These are phyloP conservation scores for Oligia strigilis DNA, from an alignment of 2,888 invertebrate genomes.

Conservation along the genomic window DNA sequence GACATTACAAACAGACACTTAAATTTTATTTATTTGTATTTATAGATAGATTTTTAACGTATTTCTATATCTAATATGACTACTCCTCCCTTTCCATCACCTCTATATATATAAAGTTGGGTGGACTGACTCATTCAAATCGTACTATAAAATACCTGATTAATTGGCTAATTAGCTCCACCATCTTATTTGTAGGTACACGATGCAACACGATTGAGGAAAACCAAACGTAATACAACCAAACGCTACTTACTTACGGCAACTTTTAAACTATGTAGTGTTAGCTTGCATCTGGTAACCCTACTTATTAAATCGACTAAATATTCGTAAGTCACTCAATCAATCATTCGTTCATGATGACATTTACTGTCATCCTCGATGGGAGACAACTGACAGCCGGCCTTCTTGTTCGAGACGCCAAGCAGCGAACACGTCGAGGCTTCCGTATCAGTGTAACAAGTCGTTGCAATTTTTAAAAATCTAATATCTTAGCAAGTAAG, in stretches of 20 bases:
- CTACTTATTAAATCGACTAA: no score
- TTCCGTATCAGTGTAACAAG: no score
- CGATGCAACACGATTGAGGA: background rate
- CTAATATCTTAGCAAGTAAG: no score
- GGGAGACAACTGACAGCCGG: no score
- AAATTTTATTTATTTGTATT: background rate
- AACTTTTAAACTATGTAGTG: background rate
- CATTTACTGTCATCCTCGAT: no score
- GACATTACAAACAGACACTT: no score
- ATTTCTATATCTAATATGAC: background rate
- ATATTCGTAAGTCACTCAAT: no score
- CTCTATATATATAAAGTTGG: background rate
- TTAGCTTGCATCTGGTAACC: no score
- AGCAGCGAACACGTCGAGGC: no score
- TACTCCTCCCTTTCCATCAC: background rate
- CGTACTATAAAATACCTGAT: background rate
- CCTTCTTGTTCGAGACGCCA: no score
- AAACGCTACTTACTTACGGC: background rate
- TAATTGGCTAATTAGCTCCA: background rate
- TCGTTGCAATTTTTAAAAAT: no score
- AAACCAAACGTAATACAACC: background rate
- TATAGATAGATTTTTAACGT: background rate
- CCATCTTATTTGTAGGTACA: background rate
- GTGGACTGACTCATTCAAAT: conserved; percentile 1
- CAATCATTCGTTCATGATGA: no score